Base-by-base conservation (phyloP, 2,113 vertebrate species). In the Brachionichthys hirsutus region DNA sequence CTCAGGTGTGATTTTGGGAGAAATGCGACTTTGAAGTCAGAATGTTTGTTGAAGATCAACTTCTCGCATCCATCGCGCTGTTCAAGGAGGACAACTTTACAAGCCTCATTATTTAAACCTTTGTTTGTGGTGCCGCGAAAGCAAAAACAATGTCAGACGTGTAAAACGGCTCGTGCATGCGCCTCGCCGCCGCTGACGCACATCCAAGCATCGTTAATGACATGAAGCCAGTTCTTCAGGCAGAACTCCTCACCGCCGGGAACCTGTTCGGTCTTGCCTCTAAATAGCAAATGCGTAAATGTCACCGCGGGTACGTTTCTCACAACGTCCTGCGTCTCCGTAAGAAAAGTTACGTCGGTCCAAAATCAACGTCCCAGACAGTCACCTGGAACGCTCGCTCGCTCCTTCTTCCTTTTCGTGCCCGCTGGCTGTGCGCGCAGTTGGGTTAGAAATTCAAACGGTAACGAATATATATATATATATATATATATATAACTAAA, bases 191-290 rank as follows among this genome's bases (percentile, higher is more conserved):
- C 24, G 47, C 48, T 86, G 77, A 77, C 57, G 78, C 77, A 77
- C 54, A n/a, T 59, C 70, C 47, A 74, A 76, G 45, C 68, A 64
- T 64, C 41, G 55, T 57, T 62, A 58, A 73, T 76, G 54, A 74
- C 71, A 78, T 74, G 69, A 73, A 86, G 82, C 79, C 69, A 88
- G 82, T 85, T 87, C 84, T 82, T 87, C 84, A 81, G 76, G 78
- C 77, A 62, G 34, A 65, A 36, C 20, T 74, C 38, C 82, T 78
- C 80, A 70, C 78, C 83, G 78, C 40, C 66, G 54, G 20, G 45
- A 74, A 88, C 88, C 78, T 90, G 88, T 83, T 84, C 73, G 2
- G 85, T 90, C 88, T 87, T 90, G 88, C 54, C 84, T 81, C 63
- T 69, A 67, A 78, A 80, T 60, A 76, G 74, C 70, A 83, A 75